A percentile compares a stretch with the other conserved stretches of the same genome.
Evolutionary conservation across 2,888 invertebrate genomes (phyloP).

Genomic region (Cyclophora punctaria): DNA sequence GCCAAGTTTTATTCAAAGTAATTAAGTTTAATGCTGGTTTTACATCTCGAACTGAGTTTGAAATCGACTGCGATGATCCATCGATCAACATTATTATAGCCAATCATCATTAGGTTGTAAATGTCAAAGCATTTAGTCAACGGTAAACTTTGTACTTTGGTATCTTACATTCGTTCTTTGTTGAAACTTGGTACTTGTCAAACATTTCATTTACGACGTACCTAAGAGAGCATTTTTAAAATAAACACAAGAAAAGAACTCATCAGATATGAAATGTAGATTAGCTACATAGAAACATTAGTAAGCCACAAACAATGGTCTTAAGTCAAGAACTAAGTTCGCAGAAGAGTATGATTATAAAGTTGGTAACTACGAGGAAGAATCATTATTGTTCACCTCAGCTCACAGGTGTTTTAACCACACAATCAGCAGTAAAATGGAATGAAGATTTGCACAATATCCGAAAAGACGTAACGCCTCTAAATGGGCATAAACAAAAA

Average conservation of each 20-base stretch:
- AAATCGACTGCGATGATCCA: slow-evolving; percentile 31
- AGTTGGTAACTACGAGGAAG: neutral
- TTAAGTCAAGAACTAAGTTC: no score
- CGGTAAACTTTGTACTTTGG: slow-evolving; percentile 8
- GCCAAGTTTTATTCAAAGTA: slow-evolving; percentile 59
- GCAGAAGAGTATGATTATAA: neutral
- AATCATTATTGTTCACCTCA: slow-evolving; percentile 26
- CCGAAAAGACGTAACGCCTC: slow-evolving; percentile 21
- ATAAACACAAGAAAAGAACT: no score
- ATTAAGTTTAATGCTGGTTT: slow-evolving; percentile 64
- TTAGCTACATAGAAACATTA: no score
- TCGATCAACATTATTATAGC: slow-evolving; percentile 18
- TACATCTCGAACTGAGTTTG: slow-evolving; percentile 45
- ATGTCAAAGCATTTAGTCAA: slow-evolving; percentile 12
- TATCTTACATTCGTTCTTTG: slow-evolving; percentile 1
- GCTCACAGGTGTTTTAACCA: slow-evolving; percentile 53
- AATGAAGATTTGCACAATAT: slow-evolving; percentile 47
- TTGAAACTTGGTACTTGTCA: no score
- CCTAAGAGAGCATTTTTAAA: no score
- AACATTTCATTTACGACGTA: no score
- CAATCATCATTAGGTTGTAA: slow-evolving; percentile 19
- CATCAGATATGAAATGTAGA: no score
- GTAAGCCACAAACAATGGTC: no score
- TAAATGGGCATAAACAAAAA: neutral
- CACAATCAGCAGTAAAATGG: slow-evolving; percentile 68